phyloP scores from a whole-genome alignment of 1,140 invertebrate genomes.

The Dinoponera quadriceps region DNA sequence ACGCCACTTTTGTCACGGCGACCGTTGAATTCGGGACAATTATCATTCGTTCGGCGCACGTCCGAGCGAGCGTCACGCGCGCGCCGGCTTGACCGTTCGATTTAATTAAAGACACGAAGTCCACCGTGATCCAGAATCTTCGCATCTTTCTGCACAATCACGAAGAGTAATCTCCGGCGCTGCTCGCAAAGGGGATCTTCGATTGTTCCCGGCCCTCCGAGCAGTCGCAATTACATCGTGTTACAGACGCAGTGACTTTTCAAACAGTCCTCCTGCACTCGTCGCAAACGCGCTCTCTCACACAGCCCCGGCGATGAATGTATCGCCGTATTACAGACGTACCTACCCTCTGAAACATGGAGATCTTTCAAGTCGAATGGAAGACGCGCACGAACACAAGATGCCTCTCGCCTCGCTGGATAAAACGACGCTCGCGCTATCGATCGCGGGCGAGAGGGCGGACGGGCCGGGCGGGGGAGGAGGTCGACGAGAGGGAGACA shows the following conservation, averaged over 20 bases:
- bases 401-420: slow-evolving; percentile 52
- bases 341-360: slow-evolving; percentile 18
- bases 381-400: slow-evolving; percentile 52
- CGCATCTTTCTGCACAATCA: slow-evolving; percentile 18
- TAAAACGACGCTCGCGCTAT: slow-evolving; percentile 54
- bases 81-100: background rate
- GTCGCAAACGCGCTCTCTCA: slow-evolving; percentile 29
- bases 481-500: background rate
- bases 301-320: slow-evolving; percentile 20
- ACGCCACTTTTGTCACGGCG: too few species aligned
- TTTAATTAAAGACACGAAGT: slow-evolving; percentile 44
- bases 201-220: slow-evolving; percentile 41
- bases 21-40: background rate
- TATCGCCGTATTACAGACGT: slow-evolving; percentile 40
- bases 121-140: background rate
- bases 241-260: slow-evolving; percentile 33
- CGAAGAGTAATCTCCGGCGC: slow-evolving; percentile 18
- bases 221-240: slow-evolving; percentile 51
- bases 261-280: slow-evolving; percentile 33
- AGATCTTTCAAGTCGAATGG: slow-evolving; percentile 59
- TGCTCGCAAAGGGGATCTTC: slow-evolving; percentile 28
- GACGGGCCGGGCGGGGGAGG: too few species aligned
- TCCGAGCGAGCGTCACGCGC: too few species aligned
- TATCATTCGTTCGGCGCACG: background rate
- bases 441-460: slow-evolving; percentile 31